phyloP scores from a whole-genome alignment of 2,797 vertebrate genomes.

The Rhodeus uyekii region DNA sequence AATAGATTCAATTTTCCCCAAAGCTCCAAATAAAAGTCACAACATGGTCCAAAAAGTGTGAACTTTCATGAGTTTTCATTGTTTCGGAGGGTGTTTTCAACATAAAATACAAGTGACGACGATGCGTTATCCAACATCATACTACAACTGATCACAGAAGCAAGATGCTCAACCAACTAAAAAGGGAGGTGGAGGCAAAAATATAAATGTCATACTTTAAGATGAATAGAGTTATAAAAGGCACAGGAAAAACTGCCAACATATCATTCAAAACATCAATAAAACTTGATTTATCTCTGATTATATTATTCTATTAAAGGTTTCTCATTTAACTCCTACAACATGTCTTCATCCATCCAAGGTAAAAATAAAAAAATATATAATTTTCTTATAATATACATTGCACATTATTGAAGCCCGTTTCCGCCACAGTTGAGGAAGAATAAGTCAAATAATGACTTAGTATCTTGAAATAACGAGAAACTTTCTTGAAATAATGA shows the following conservation, averaged over 20 bases:
- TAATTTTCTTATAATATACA: background rate
- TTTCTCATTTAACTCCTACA: background rate
- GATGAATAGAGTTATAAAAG: background rate
- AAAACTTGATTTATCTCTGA: background rate
- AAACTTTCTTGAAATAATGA: too few relatives aligned
- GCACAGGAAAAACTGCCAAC: background rate
- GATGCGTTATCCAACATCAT: background rate
- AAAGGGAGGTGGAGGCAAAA: background rate
- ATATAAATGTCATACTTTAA: background rate
- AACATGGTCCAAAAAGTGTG: constrained; percentile 22
- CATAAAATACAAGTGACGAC: background rate
- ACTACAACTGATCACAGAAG: background rate
- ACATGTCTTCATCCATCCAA: background rate
- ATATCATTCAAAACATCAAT: background rate
- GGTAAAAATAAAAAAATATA: background rate
- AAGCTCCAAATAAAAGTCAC: constrained; percentile 45
- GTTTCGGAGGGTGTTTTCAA: background rate
- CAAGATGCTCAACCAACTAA: background rate
- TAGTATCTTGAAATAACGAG: too few relatives aligned
- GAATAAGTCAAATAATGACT: too few relatives aligned
- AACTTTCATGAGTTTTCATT: constrained; percentile 20
- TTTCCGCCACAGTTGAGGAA: too few relatives aligned
- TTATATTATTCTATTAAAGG: background rate
- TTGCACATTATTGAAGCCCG: too few relatives aligned
- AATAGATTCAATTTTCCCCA: constrained; percentile 47